These are phyloP conservation scores for Leptobrachium ailaonicum DNA, from an alignment of 2,113 vertebrate genomes.

Conservation along the genomic window DNA sequence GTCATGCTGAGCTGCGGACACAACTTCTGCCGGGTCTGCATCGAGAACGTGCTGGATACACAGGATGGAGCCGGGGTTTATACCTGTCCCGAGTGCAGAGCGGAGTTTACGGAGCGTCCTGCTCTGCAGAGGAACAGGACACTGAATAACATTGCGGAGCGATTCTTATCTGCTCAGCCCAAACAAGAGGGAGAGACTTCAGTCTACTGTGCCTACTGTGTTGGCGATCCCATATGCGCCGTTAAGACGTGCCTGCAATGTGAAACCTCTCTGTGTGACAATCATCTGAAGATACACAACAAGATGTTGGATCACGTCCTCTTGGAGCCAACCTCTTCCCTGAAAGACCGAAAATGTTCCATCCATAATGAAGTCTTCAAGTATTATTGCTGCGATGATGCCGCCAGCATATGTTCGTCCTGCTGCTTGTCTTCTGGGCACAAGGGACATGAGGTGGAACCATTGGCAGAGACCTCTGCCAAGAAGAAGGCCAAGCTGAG, in stretches of 20 bases:
- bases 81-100: conserved; percentile 12
- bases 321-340: background rate
- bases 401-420: background rate
- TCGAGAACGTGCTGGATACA: background rate
- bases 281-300: conserved; percentile 21
- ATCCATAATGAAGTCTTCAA: conserved; percentile 1
- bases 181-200: background rate
- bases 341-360: conserved; percentile 1
- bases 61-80: conserved; percentile 3
- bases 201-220: conserved; percentile 14
- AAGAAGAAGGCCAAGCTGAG: conserved; percentile 8
- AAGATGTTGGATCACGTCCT: conserved; percentile 9
- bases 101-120: background rate
- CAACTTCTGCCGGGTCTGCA: conserved; percentile 24
- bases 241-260: conserved; percentile 21
- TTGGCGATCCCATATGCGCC: background rate
- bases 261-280: conserved; percentile 29
- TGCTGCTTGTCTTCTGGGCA: background rate
- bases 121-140: conserved; percentile 3
- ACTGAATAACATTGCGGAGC: background rate
- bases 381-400: conserved; percentile 10
- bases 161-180: background rate
- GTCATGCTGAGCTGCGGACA: conserved; percentile 18
- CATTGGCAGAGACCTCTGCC: background rate
- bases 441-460: conserved; percentile 9